These are phyloP conservation scores for Hypothenemus hampei DNA, from an alignment of 1,140 invertebrate species.

Conservation along the genomic window DNA sequence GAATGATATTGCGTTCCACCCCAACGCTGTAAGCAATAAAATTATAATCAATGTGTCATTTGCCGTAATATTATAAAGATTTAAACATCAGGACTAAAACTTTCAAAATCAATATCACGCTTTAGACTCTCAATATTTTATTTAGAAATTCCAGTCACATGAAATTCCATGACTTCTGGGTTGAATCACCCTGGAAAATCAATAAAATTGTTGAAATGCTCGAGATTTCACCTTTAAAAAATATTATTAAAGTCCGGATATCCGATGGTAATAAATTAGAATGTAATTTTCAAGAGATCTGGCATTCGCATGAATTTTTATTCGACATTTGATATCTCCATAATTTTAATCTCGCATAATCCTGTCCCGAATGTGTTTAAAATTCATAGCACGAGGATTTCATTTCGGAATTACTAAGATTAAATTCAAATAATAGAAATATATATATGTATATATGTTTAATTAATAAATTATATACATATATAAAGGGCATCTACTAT, in stretches of 20 bases:
- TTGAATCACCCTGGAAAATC: no score
- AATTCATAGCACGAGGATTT: slow-evolving; percentile 29
- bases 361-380: slow-evolving; percentile 27
- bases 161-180: no score
- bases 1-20: slow-evolving; percentile 14
- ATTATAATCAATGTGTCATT: slow-evolving; percentile 21
- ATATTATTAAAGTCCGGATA: background rate
- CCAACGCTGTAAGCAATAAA: slow-evolving; percentile 1
- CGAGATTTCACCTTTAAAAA: background rate
- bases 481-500: no score
- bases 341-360: slow-evolving; percentile 32
- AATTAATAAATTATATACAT: no score
- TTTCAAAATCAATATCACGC: no score
- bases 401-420: slow-evolving; percentile 7
- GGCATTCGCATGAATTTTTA: slow-evolving; percentile 18
- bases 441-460: no score
- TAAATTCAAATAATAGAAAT: background rate
- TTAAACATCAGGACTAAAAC: no score
- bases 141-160: no score
- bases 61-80: no score
- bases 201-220: no score
- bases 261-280: slow-evolving; percentile 9
- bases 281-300: slow-evolving; percentile 12
- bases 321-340: slow-evolving; percentile 24
- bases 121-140: no score